phyloP scores from a whole-genome alignment of 2,113 vertebrate genomes.

The Tor tambroides region DNA sequence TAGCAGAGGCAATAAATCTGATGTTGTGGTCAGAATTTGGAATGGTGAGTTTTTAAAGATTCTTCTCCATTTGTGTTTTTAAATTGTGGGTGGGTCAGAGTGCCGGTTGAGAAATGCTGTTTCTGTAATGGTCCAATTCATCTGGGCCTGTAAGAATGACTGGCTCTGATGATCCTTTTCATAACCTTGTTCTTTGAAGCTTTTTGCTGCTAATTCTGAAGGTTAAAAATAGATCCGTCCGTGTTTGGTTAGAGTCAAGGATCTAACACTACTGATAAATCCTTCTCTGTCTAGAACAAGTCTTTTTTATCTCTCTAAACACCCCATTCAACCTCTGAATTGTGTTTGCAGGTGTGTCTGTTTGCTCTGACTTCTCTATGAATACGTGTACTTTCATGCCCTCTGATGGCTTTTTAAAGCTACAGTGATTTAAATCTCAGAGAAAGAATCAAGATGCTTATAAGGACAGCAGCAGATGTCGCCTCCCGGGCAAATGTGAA shows the following conservation, averaged over 20 bases:
- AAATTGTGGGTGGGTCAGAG: slow-evolving; percentile 18
- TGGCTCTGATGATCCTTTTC: neutral
- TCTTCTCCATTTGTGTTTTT: slow-evolving; percentile 18
- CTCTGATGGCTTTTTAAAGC: slow-evolving; percentile 31
- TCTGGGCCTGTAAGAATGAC: neutral
- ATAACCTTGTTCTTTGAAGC: neutral
- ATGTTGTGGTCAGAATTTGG: slow-evolving; percentile 32
- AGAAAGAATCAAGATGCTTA: neutral
- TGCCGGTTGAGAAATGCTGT: neutral
- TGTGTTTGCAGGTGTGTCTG: slow-evolving; percentile 39
- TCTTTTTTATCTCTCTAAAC: slow-evolving; percentile 18
- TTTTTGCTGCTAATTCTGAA: neutral
- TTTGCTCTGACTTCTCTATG: slow-evolving; percentile 47
- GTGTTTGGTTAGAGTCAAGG: slow-evolving; percentile 19
- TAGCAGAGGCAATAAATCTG: slow-evolving; percentile 31
- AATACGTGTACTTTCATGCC: slow-evolving; percentile 38
- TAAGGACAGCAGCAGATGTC: slow-evolving; percentile 18
- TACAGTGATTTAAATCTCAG: neutral
- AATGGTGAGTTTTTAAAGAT: slow-evolving; percentile 22
- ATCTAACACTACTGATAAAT: neutral
- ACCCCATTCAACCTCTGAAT: slow-evolving; percentile 12
- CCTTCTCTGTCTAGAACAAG: neutral
- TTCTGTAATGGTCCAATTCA: slow-evolving; percentile 25
- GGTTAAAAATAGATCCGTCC: slow-evolving; percentile 13
- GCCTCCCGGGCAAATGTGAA: neutral